Evolutionary conservation across 2,888 invertebrate genomes (phyloP).

Genomic region (Dioctria rufipes): DNA sequence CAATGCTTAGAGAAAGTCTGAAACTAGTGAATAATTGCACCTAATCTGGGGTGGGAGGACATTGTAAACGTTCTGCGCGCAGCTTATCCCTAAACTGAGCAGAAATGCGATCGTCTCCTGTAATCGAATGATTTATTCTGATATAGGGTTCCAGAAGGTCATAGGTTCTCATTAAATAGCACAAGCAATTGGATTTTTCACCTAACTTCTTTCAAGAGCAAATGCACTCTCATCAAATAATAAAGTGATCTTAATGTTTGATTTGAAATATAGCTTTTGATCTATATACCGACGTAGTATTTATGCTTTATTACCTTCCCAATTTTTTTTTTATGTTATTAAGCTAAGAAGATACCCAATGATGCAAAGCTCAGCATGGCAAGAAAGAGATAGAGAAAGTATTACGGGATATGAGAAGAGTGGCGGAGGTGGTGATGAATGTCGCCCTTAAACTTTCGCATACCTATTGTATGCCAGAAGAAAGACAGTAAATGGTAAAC

Average conservation of each 20-base stretch:
- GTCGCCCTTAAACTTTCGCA: no score
- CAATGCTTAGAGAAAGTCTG: neutral
- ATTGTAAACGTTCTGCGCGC: neutral
- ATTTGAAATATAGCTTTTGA: no score
- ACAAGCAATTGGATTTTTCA: neutral
- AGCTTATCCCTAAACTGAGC: neutral
- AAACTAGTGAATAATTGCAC: neutral
- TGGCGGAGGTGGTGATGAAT: no score
- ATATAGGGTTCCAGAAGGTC: neutral
- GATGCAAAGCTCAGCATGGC: no score
- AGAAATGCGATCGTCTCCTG: neutral
- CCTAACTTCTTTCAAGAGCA: neutral
- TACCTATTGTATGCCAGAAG: no score
- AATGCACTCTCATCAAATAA: neutral
- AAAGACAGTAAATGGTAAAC: neutral
- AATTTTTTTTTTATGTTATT: no score
- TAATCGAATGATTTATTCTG: conserved; percentile 3
- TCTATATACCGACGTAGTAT: no score
- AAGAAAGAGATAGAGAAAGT: no score
- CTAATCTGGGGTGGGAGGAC: neutral
- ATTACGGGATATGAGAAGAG: no score
- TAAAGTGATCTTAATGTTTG: no score
- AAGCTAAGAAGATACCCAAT: no score
- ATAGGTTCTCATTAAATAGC: neutral
- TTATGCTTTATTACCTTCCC: no score